phyloP scores from a whole-genome alignment of 2,888 invertebrate species.

The Beris chalybata region DNA sequence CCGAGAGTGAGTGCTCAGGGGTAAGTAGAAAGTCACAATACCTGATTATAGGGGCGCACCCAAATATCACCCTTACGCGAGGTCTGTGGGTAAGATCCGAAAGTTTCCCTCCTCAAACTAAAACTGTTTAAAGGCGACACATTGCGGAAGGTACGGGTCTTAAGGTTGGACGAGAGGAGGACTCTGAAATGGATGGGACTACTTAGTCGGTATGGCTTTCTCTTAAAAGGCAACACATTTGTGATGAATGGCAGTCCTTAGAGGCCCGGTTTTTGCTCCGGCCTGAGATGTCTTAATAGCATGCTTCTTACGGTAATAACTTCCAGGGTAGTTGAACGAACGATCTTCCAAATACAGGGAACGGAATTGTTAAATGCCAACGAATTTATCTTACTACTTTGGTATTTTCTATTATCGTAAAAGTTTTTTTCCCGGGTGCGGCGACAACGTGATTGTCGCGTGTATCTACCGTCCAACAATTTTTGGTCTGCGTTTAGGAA shows the following conservation, averaged over 20 bases:
- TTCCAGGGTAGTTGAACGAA: slow-evolving; percentile 10
- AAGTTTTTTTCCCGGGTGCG: slow-evolving; percentile 7
- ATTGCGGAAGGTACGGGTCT: too few species aligned
- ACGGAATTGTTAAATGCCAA: slow-evolving; percentile 24
- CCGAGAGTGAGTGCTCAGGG: not conserved
- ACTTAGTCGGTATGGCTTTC: slow-evolving; percentile 14
- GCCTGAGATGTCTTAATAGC: slow-evolving; percentile 31
- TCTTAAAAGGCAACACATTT: slow-evolving; percentile 22
- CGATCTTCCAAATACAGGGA: slow-evolving; percentile 9
- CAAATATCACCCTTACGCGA: too few species aligned
- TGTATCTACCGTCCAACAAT: slow-evolving; percentile 2
- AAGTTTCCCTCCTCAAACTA: too few species aligned
- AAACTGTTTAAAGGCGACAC: too few species aligned
- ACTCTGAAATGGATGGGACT: slow-evolving; percentile 14
- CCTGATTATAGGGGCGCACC: too few species aligned
- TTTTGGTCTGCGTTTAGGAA: not conserved
- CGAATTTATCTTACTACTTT: slow-evolving; percentile 25
- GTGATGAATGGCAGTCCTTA: slow-evolving; percentile 30
- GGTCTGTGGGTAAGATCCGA: too few species aligned
- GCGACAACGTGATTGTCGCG: not conserved
- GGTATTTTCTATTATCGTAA: slow-evolving; percentile 11
- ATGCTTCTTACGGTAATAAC: slow-evolving; percentile 27
- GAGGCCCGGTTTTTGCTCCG: slow-evolving; percentile 21
- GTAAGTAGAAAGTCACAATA: not conserved
- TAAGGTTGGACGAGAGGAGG: too few species aligned